Conservation (phyloP, 2,797 vertebrate species). For the Phrynocephalus guinanensis region DNA sequence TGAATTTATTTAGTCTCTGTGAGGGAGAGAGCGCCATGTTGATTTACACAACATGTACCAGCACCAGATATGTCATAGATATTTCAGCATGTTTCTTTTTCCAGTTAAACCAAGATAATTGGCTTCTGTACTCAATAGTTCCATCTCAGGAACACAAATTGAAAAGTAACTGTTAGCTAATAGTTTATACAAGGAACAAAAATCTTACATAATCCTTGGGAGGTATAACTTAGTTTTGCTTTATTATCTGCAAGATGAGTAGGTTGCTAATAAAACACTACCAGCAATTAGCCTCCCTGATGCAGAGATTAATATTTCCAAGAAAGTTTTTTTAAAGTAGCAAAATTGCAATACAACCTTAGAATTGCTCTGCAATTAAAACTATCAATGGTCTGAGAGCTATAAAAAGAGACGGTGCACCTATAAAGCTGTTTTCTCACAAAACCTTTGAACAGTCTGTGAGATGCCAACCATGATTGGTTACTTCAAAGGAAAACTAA, state of each 20-base stretch:
- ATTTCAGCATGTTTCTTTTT: background rate
- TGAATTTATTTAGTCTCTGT: accelerated
- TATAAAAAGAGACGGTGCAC: constrained; percentile 25
- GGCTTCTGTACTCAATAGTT: background rate
- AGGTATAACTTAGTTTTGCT: constrained; percentile 11
- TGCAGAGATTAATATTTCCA: background rate
- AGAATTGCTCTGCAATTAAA: background rate
- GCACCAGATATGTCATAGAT: background rate
- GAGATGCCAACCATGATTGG: constrained; percentile 2
- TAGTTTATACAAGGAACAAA: background rate
- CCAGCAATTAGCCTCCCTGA: background rate
- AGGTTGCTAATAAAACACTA: background rate
- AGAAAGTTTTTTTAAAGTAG: background rate
- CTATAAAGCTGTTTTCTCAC: constrained; percentile 3
- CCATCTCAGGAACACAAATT: background rate
- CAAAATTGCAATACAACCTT: background rate
- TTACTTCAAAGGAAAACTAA: constrained; percentile 13
- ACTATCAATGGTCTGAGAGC: constrained; percentile 23
- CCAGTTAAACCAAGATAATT: background rate
- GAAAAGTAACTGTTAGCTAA: background rate
- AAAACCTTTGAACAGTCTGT: constrained; percentile 4
- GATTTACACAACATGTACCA: background rate
- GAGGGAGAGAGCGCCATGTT: background rate
- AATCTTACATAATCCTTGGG: background rate
- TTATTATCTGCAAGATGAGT: background rate